Evolutionary conservation across 2,888 invertebrate species (phyloP), one percentile per base, ranked within the genome.

Genomic region (Andrena bicolor): DNA sequence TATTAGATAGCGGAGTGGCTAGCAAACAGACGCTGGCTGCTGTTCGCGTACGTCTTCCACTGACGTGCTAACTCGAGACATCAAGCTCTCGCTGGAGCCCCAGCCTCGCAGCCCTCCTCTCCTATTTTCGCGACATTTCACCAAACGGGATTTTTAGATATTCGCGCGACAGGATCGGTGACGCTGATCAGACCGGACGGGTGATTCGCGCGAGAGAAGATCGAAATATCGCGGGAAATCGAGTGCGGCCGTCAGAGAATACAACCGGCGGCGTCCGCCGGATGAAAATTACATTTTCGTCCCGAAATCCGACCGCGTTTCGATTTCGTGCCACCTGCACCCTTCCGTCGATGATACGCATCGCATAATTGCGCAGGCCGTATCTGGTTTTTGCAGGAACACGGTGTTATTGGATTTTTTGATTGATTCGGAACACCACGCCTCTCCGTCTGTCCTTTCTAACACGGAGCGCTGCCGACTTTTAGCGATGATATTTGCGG

Each of bases 1-100:
- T 87, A 90, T 92, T 90, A 88, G 89, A 89, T 75, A 72, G 88
- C 84, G 63, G 86, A 87, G 90, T 88, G 86, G 76, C 82, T 85
- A 74, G 87, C 89, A 92, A 92, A 92, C 90, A 90, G 86, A 72
- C 75, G 51, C 69, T 77, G 65, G 51, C 30, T 69, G 56, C 30
- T 35, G 60, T 75, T 26, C 41, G 56, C 61, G 69, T 61, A 61
- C 66, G 65, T 75, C 73, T 5, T 16, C 68, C 30, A 30, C 64
- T 60, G 81, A 80, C 60, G 79, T 86, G 76, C 76, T 76, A 82
- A 76, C 76, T 49, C 32, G 35, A 56, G 61, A 76, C 70, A 35
- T 82, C 83, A 53, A 63, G 60, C 65, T 66, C 41, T 41, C 41
- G 41, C 41, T 5, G 41, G 41, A 13, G 41, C 41, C 41, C 41